A percentile compares a stretch with the other conserved stretches of the same genome.
phyloP scores from a whole-genome alignment of 2,797 vertebrate genomes.

The Apodemus agrarius region DNA sequence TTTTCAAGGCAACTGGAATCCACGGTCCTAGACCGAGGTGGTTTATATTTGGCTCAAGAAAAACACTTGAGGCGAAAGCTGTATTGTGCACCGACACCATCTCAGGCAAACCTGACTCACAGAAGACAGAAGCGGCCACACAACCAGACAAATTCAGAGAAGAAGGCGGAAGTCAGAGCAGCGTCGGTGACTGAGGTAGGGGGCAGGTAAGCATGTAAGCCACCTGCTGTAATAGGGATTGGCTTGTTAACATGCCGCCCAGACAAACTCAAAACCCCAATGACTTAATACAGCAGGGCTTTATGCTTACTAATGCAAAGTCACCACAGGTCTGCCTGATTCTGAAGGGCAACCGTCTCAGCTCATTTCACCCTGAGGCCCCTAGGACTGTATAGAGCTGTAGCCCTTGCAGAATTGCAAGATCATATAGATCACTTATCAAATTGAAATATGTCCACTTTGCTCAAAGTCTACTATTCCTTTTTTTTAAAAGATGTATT shows the following conservation, averaged over 20 bases:
- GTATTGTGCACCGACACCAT: neutral
- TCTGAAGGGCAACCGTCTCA: neutral
- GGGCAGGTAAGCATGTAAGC: neutral
- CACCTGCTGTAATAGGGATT: neutral
- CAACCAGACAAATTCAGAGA: neutral
- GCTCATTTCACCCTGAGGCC: neutral
- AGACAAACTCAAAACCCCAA: neutral
- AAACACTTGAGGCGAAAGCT: neutral
- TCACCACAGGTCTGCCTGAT: neutral
- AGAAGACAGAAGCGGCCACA: neutral
- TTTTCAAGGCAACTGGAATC: neutral
- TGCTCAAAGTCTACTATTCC: neutral
- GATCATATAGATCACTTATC: neutral
- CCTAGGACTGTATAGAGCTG: neutral
- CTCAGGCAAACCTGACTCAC: neutral
- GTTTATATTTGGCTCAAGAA: neutral
- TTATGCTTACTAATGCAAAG: neutral
- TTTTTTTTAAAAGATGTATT: too few relatives aligned
- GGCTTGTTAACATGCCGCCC: neutral
- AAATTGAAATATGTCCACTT: neutral
- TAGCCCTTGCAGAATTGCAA: too few relatives aligned
- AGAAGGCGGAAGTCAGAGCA: neutral
- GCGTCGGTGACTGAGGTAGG: too few relatives aligned
- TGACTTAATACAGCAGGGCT: neutral
- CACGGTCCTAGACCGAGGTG: neutral